These are phyloP conservation scores for Oligia fasciuncula DNA, from an alignment of 2,888 invertebrate species.

Conservation along the genomic window DNA sequence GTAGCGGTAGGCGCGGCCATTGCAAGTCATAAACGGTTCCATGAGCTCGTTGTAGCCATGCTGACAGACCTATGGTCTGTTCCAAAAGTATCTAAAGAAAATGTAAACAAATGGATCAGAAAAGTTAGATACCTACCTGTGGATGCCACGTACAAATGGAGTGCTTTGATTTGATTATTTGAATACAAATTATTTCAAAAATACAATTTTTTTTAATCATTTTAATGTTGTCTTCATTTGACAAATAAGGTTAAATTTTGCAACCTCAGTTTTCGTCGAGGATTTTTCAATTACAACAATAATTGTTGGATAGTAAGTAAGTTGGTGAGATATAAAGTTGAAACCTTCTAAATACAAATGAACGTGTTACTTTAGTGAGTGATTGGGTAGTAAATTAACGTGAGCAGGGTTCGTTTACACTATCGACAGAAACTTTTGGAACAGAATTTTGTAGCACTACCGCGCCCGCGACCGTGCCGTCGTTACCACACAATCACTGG, in stretches of 20 bases:
- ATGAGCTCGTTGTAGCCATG: neutral
- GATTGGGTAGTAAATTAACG: neutral
- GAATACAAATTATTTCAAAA: neutral
- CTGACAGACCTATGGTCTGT: neutral
- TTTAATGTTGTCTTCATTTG: too few species aligned
- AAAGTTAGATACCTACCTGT: neutral
- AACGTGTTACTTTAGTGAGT: neutral
- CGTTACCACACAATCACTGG: neutral
- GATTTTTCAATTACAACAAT: neutral
- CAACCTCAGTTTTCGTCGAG: neutral
- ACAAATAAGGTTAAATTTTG: too few species aligned
- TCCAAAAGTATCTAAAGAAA: neutral
- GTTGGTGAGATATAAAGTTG: neutral
- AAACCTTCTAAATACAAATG: neutral
- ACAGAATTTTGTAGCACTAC: neutral
- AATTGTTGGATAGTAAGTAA: neutral
- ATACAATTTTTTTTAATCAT: too few species aligned
- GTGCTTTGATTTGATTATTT: neutral
- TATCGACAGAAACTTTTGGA: neutral
- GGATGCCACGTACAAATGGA: neutral
- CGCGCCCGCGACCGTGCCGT: neutral
- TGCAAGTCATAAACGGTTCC: neutral
- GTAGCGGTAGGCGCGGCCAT: neutral
- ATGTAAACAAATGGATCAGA: neutral
- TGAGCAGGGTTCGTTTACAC: neutral